Base-by-base conservation (phyloP, 2,113 vertebrate species). In the Neogale vison region DNA sequence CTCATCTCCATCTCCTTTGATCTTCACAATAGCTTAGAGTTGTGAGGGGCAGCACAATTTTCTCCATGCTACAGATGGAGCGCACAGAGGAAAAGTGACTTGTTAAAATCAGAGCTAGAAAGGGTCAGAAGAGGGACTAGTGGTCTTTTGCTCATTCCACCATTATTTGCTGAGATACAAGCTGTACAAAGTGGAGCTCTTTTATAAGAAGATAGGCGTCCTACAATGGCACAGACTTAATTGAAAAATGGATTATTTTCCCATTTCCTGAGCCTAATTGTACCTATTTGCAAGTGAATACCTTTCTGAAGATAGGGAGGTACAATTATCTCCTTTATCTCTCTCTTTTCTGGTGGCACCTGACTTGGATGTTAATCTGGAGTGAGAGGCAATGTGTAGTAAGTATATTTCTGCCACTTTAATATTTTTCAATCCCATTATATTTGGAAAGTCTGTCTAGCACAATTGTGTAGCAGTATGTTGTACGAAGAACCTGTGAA, bases 281-380 rank as follows among this genome's bases (percentile, higher is more conserved):
- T 50, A 52, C 81, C 34, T 94, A 65, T 74, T 92, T 91, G 90
- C 59, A 94, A 96, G 95, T 77, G 36, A 17, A 91, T 31, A 61
- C 1, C 15, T 86, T 24, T 96, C 14, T 93, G 63, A 47, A 94
- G 95, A 67, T 34, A 96, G 45, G 63, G 59, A 92, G 29, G 10
- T 67, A 42, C 15, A 11, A 82, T 90, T 55, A 57, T 61, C 1
- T 85, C 26, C 39, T 76, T 91, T 42, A 42, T 29, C 4, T 79
- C 8, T 85, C 29, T 63, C 24, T 90, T 29, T 21, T 52, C n/a
- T 42, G 20, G 47, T 84, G 69, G 7, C 52, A 15, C 14, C n/a
- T 88, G 57, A 18, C 17, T 87, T 80, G 80, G 77, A 95, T 71
- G 50, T 45, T 34, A 95, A 17, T 15, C n/a, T 55, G 4, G 24